Evolutionary conservation across 1,140 invertebrate species (phyloP).

Genomic region (Bombus sibiricus): DNA sequence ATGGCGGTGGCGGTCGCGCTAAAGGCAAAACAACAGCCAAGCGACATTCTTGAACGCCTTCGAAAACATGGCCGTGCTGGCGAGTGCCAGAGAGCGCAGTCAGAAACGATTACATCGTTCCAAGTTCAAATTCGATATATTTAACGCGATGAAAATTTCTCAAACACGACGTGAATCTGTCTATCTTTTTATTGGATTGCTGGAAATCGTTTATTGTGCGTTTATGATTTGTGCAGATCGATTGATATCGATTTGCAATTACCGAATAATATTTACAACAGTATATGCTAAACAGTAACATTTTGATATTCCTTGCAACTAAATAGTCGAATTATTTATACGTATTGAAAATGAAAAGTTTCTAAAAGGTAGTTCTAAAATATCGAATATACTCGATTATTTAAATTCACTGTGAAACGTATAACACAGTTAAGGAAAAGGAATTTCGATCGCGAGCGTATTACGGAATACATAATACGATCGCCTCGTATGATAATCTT

Average conservation of each 20-base stretch:
- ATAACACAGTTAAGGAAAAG: not conserved
- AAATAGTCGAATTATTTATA: not conserved
- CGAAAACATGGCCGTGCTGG: constrained; percentile 58
- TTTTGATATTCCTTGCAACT: too few species aligned
- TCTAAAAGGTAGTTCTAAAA: not conserved
- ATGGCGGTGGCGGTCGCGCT: constrained; percentile 71
- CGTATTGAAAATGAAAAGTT: not conserved
- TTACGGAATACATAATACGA: not conserved
- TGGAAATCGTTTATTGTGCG: not conserved
- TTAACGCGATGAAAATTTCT: not conserved
- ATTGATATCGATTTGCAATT: not conserved
- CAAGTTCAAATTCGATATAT: not conserved
- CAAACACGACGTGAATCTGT: too few species aligned
- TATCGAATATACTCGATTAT: not conserved
- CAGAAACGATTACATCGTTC: constrained; percentile 6
- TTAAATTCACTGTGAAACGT: not conserved
- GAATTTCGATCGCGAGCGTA: not conserved
- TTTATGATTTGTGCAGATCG: not conserved
- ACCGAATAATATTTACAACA: not conserved
- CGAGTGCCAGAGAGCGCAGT: too few species aligned
- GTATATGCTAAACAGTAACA: not conserved
- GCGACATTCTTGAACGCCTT: constrained; percentile 65
- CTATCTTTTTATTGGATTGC: not conserved
- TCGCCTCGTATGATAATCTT: not conserved
- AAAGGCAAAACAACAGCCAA: constrained; percentile 77